Percentiles rank a stretch among this genome's conserved stretches.
These are phyloP conservation scores for Chaenodraco wilsoni DNA, from an alignment of 2,797 vertebrate genomes.

Conservation along the genomic window DNA sequence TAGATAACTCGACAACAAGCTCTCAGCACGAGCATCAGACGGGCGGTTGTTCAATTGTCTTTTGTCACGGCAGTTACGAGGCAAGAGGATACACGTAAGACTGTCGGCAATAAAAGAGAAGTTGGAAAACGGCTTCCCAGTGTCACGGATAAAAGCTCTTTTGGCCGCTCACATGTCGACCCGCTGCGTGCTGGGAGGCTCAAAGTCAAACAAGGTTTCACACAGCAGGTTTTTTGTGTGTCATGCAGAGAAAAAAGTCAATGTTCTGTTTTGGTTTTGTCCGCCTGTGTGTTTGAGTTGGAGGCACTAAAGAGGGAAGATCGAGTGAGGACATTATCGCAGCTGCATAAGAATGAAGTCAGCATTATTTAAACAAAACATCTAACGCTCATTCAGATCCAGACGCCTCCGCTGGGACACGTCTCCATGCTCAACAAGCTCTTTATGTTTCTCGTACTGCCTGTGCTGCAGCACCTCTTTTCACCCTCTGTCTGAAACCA, in stretches of 20 bases:
- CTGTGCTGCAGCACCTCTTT: not conserved
- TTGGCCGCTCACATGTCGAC: slow-evolving; percentile 58
- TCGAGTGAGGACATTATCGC: not conserved
- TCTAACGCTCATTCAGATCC: too few species aligned
- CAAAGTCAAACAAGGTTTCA: slow-evolving; percentile 44
- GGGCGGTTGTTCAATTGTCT: slow-evolving; percentile 13
- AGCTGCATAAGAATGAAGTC: slow-evolving; percentile 12
- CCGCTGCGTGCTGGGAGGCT: slow-evolving; percentile 40
- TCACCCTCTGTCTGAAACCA: too few species aligned
- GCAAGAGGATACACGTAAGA: slow-evolving; percentile 25
- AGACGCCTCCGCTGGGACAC: too few species aligned
- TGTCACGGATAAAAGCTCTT: slow-evolving; percentile 64
- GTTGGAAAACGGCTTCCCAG: slow-evolving; percentile 9
- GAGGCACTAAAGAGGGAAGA: not conserved
- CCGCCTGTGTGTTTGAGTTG: not conserved
- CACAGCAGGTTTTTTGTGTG: slow-evolving; percentile 22
- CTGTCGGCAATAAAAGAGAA: slow-evolving; percentile 43
- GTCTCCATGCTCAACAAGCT: not conserved
- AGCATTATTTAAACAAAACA: not conserved
- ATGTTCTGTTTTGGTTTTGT: not conserved
- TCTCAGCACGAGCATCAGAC: slow-evolving; percentile 19
- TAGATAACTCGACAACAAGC: slow-evolving; percentile 17
- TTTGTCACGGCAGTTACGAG: slow-evolving; percentile 34
- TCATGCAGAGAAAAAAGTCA: not conserved
- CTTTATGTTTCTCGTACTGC: not conserved